Base-by-base conservation (phyloP, 2,888 invertebrate species). In the Aporophyla lueneburgensis region DNA sequence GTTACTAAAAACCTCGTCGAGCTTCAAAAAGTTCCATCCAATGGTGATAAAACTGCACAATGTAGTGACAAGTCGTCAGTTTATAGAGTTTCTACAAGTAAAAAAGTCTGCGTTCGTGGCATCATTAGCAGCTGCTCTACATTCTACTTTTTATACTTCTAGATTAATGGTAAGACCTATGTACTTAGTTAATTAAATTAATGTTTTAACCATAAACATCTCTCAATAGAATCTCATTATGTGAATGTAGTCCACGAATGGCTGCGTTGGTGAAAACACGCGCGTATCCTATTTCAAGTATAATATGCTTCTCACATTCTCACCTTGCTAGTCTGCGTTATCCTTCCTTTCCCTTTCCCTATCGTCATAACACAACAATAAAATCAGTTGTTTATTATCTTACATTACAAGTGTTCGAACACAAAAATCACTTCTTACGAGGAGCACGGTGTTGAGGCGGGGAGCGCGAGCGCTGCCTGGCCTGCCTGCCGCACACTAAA, bases 371-470 rank as follows among this genome's bases (percentile, higher is more conserved):
- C 75, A 80, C 74, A 81, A 87, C 81, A 84, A 93, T 94, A 94
- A 94, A 94, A 87, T 87, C 49, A 56, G 43, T 4, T 81, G 58
- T 88, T 88, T 82, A 84, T 89, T 88, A 90, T 87, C 91, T 88
- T 74, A 87, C 91, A 88, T 88, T 74, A 87, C 91, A 88, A 87
- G 88, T 90, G 86, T 91, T 90, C 87, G 88, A 86, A 91, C 88
- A 93, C 93, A 93, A 94, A 94, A 94, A 93, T 93, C 90, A 91
- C 88, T 92, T 93, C 88, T 93, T 93, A 92, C 89, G 91, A 91
- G 90, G 88, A 91, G 91, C 87, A 90, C 84, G 82, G 87, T 77
- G 16, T 87, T 88, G 88, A 89, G 88, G 81, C 87, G 80, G 85
- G 85, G 86, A 89, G 89, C 83, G 81, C 81, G 80, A 79, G 80